Percentiles rank a stretch among this genome's conserved stretches.
phyloP scores from a whole-genome alignment of 2,888 invertebrate genomes.

The Scaptomyza cyrtandrae region DNA sequence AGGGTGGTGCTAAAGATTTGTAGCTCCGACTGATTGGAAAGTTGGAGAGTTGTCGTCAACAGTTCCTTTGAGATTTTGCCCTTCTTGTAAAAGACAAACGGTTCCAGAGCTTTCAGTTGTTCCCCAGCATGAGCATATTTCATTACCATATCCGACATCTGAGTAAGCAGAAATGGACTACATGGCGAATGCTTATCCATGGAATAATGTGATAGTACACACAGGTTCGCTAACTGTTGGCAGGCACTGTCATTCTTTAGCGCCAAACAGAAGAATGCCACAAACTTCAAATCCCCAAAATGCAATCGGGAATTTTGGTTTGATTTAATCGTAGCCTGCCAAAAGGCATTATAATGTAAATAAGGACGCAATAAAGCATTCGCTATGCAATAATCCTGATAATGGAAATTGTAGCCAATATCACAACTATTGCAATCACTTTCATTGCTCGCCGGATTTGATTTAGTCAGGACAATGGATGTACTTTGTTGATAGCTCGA shows the following conservation, averaged over 20 bases:
- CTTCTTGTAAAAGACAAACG: slow-evolving; percentile 82
- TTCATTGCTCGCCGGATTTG: slow-evolving; percentile 35
- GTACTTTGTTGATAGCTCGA: slow-evolving; percentile 39
- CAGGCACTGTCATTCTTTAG: slow-evolving; percentile 86
- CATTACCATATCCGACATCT: slow-evolving; percentile 81
- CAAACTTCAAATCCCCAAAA: slow-evolving; percentile 81
- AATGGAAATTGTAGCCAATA: slow-evolving; percentile 77
- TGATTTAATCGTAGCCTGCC: slow-evolving; percentile 61
- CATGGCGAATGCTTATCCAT: slow-evolving; percentile 86
- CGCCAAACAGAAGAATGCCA: slow-evolving; percentile 83
- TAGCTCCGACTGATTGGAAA: slow-evolving; percentile 37
- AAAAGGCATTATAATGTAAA: slow-evolving; percentile 78
- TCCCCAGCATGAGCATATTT: slow-evolving; percentile 80
- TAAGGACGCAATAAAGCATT: slow-evolving; percentile 79
- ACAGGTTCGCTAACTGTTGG: slow-evolving; percentile 89
- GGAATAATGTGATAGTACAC: slow-evolving; percentile 86
- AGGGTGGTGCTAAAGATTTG: slow-evolving; percentile 73
- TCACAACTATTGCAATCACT: slow-evolving; percentile 78
- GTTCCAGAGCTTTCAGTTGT: slow-evolving; percentile 74
- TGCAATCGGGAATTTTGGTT: slow-evolving; percentile 46
- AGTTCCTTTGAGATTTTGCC: slow-evolving; percentile 71
- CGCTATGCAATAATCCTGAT: slow-evolving; percentile 81
- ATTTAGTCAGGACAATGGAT: slow-evolving; percentile 51
- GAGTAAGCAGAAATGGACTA: slow-evolving; percentile 81
- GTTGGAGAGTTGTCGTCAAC: slow-evolving; percentile 63